Base-by-base conservation (phyloP, 2,113 vertebrate genomes). In the Ctenomys sociabilis region DNA sequence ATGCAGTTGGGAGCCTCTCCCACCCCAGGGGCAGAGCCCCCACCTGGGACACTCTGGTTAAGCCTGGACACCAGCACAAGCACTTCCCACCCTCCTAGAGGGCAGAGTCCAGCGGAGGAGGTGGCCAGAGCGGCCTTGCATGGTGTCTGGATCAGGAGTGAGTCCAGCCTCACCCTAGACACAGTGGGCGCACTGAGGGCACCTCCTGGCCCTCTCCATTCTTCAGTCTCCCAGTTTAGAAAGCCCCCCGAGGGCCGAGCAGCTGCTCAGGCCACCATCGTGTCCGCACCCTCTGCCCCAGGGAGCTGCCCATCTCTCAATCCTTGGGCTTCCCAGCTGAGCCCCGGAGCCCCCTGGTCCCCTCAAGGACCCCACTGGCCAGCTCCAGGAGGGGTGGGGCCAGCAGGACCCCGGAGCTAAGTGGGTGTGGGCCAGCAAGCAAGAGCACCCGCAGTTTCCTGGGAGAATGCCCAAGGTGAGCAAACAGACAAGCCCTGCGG, bases 261-360 rank as follows among this genome's bases (percentile, higher is more conserved):
- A 22, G 43, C 66, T 43, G 7, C 24, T 26, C 22, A 6, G 37
- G 81, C 45, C 17, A n/a, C 17, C 5, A 1, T 45, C 35, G 90
- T n/a, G 26, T 43, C 26, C 40, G 2, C 7, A n/a, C 49, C 54
- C 17, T 0, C 0, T 43, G n/a, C 70, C 35, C 21, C 0, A 1
- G 11, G 40, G 8, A 1, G 17, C 35, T 32, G 28, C 45, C 45
- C 7, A 7, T 22, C 3, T 13, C 24, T 30, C 8, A 14, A 4
- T 35, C 66, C 49, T 13, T 1, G 19, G 45, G 32, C 54, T n/a
- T 30, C 88, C 68, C 61, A 35, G 85, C 35, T 32, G 3, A 4
- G 37, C 26, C 3, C 4, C 19, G 8, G 91, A 37, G 49, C n/a
- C 28, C 81, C 24, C 81, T 28, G 66, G 73, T 28, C 85, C 68